A percentile compares a stretch with the other conserved stretches of the same genome.
Conservation (phyloP, 2,888 invertebrate genomes). For the Nezara viridula region DNA sequence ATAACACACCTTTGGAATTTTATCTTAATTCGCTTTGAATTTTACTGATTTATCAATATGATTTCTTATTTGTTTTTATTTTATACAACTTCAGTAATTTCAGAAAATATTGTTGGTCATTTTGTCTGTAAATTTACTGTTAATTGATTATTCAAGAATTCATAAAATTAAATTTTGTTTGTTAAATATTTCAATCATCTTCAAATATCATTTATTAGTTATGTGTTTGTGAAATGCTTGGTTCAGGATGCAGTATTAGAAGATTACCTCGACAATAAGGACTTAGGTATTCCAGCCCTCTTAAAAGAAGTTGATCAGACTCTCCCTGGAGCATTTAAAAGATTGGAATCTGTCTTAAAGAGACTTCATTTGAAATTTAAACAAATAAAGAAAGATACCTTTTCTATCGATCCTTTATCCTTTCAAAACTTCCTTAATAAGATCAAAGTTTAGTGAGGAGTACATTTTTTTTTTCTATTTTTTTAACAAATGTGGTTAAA, state of each 20-base stretch:
- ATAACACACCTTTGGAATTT: no score
- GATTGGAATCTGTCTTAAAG: constrained; percentile 11
- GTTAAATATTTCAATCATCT: no score
- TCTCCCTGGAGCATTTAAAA: constrained; percentile 14
- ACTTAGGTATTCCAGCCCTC: constrained; percentile 36
- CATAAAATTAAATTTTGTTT: no score
- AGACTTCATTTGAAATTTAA: neutral
- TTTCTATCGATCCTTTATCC: constrained; percentile 20
- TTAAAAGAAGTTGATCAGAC: constrained; percentile 49
- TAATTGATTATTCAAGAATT: no score
- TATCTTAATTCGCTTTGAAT: no score
- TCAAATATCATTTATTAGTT: neutral
- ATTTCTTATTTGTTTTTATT: no score
- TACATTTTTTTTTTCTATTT: neutral
- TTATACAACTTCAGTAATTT: no score
- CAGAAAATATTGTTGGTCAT: no score
- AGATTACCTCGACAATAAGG: constrained; percentile 40
- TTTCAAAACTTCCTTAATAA: constrained; percentile 37
- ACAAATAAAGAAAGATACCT: constrained; percentile 42
- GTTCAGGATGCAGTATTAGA: constrained; percentile 27
- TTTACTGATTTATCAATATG: no score
- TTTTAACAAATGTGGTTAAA: neutral
- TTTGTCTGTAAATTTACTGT: no score
- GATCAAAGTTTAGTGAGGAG: neutral
- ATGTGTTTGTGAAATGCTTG: neutral